Percentiles rank a stretch among this genome's conserved stretches.
These are phyloP conservation scores for Bombycilla garrulus DNA, from an alignment of 2,113 vertebrate genomes.

Conservation along the genomic window DNA sequence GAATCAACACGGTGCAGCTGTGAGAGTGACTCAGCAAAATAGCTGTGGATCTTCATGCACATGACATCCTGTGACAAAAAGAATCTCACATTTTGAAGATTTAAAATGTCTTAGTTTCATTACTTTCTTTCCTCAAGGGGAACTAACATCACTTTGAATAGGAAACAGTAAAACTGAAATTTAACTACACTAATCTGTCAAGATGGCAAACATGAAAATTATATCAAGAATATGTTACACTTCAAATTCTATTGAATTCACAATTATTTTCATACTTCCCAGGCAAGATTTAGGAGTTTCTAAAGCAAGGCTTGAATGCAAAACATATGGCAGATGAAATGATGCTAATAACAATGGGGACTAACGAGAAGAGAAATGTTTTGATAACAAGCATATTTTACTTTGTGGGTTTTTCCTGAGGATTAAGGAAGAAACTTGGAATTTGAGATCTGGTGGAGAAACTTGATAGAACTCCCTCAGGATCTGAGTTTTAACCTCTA, in stretches of 20 bases:
- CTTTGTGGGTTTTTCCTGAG: background rate
- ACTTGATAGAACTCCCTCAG: background rate
- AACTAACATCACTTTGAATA: background rate
- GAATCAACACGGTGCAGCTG: background rate
- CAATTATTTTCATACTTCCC: background rate
- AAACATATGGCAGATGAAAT: background rate
- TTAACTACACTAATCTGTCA: background rate
- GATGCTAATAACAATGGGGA: background rate
- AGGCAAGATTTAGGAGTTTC: background rate
- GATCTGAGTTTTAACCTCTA: background rate
- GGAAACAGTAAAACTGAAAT: background rate
- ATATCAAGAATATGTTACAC: background rate
- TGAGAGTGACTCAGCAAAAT: slow-evolving; percentile 31
- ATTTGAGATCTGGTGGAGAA: background rate
- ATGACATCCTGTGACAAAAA: slow-evolving; percentile 19
- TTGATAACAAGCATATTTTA: background rate
- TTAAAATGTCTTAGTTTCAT: background rate
- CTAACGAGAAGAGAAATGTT: background rate
- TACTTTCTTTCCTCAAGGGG: background rate
- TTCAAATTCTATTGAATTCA: background rate
- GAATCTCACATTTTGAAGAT: background rate
- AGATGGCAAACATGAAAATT: slow-evolving; percentile 5
- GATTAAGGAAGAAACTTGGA: background rate
- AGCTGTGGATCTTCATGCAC: background rate
- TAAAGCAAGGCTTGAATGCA: background rate